Base-by-base conservation (phyloP, 2,888 invertebrate species). In the Thymelicus sylvestris region DNA sequence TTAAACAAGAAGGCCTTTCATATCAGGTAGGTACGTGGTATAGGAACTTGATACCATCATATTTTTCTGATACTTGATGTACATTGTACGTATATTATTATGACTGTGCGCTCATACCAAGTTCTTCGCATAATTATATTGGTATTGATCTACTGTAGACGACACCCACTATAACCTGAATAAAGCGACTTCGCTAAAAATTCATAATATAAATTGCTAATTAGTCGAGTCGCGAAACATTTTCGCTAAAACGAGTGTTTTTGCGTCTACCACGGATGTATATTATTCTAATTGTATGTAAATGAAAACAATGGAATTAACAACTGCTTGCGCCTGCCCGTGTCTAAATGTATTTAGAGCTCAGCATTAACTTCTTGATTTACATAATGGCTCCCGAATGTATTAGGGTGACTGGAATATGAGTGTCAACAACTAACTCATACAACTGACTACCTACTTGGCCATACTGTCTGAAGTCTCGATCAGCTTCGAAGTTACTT, bases 151-250 rank as follows among this genome's bases (percentile, higher is more conserved):
- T 59, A 59, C 39, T 3, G 59, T 59, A 7, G 59, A 44, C 59
- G 59, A 15, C 1, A 13, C 13, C 24, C 55, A n/a, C 39, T 62
- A 6, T n/a, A 55, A 44, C 52, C 57, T 6, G 38, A 62, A 24
- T n/a, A 44, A 31, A 13, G 64, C 48, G 47, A 47, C 38, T 64
- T 19, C 48, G 69, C 64, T 65, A 65, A 65, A 70, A 64, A 70
- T 70, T 70, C 69, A 70, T 70, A 70, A 70, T 70, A 65, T 70
- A 70, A 70, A 70, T 70, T 65, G 69, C 69, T 70, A 70, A 70
- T 70, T 70, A 70, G 64, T 41, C 38, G 64, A 65, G 59, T 64
- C 64, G 69, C 59, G 64, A 65, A 70, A 24, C 57, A 70, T 70
- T 70, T 65, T 70, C 59, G 48, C n/a, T 64, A 50, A 69, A 69